A percentile compares a stretch with the other conserved stretches of the same genome.
Conservation (phyloP, 2,113 vertebrate genomes). For the Podarcis raffonei region DNA sequence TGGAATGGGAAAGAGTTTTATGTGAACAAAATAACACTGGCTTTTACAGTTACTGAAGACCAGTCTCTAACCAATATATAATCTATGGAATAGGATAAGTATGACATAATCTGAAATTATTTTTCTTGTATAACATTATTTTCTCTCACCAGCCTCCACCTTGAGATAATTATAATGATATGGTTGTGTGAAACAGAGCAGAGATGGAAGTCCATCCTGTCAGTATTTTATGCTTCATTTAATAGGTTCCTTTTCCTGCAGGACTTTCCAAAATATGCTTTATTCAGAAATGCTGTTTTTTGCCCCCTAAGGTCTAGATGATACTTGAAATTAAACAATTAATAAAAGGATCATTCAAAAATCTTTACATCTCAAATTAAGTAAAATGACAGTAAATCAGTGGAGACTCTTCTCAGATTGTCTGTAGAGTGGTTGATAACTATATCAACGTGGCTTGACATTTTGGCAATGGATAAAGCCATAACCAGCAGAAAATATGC, state of each 20-base stretch:
- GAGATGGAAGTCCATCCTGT: neutral
- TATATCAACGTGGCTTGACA: neutral
- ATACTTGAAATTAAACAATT: neutral
- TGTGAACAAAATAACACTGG: neutral
- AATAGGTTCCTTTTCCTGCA: neutral
- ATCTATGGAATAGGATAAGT: neutral
- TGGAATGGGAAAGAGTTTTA: neutral
- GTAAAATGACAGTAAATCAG: neutral
- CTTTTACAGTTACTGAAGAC: neutral
- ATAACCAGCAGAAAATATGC: neutral
- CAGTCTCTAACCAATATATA: neutral
- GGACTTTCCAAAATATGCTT: neutral
- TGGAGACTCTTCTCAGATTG: neutral
- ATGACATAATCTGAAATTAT: neutral
- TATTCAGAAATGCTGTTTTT: neutral
- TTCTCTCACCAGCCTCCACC: neutral
- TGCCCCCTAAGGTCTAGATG: neutral
- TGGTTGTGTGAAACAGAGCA: neutral
- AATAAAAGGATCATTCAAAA: neutral
- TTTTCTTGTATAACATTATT: neutral
- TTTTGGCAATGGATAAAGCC: slow-evolving; percentile 11
- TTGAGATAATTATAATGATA: neutral
- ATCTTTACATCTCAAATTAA: slow-evolving; percentile 2
- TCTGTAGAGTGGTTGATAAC: neutral
- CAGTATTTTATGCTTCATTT: neutral